Evolutionary conservation across 2,888 invertebrate species (phyloP).

Genomic region (Villa cingulata): DNA sequence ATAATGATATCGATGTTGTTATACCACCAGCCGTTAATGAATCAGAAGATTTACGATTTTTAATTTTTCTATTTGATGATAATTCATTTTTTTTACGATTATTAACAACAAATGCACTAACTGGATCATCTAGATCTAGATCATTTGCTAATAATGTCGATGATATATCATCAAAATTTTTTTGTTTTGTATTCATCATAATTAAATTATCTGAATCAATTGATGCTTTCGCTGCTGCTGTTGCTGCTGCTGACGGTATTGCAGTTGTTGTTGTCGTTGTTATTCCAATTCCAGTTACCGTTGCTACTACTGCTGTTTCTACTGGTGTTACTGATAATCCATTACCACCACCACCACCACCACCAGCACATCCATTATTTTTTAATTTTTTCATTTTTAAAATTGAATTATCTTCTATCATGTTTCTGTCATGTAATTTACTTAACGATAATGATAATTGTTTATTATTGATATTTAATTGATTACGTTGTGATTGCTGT

Average conservation of each 20-base stretch:
- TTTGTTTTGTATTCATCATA: neutral
- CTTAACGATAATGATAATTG: neutral
- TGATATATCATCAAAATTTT: slow-evolving; percentile 18
- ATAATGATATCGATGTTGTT: too few relatives aligned
- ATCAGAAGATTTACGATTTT: slow-evolving; percentile 5
- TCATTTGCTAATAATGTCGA: slow-evolving; percentile 34
- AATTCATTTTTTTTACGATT: slow-evolving; percentile 7
- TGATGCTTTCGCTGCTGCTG: slow-evolving; percentile 7
- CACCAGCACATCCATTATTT: too few relatives aligned
- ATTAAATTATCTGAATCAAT: slow-evolving; percentile 5
- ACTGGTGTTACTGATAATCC: too few relatives aligned
- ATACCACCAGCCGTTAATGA: too few relatives aligned
- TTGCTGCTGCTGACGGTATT: neutral
- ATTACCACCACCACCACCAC: too few relatives aligned
- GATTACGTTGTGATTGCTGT: neutral
- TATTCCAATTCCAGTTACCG: neutral
- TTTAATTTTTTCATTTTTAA: too few relatives aligned
- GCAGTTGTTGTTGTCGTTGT: neutral
- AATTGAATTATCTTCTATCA: neutral
- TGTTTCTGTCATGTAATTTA: neutral
- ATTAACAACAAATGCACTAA: slow-evolving; percentile 29
- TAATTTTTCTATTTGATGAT: neutral
- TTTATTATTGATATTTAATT: neutral
- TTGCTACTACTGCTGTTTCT: too few relatives aligned
- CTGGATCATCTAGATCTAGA: slow-evolving; percentile 36